Base-by-base conservation (phyloP, 2,797 vertebrate species). In the Argentina silus region DNA sequence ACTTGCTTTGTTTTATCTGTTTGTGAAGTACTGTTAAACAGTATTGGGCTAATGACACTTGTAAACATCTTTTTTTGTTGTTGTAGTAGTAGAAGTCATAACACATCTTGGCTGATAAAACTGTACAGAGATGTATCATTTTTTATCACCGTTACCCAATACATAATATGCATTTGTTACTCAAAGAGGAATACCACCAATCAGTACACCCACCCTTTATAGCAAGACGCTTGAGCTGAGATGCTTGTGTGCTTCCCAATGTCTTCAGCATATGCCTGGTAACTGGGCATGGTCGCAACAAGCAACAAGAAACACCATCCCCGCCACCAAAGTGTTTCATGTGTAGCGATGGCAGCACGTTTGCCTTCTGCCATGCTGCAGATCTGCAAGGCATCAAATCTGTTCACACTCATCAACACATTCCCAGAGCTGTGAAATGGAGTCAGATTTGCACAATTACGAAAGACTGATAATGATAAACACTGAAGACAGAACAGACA, bases 361-460 rank as follows among this genome's bases (percentile, higher is more conserved):
- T 51, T 36, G 69, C 80, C 83, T 81, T 81, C 78, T 85, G 82
- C 81, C 78, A 3, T 1, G 15, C 79, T 7, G 19, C 67, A 51
- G 19, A 0, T 65, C 56, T 45, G 77, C 43, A 21, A 53, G 65
- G 42, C 15, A 11, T 17, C 70, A 72, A 83, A 83, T 80, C 85
- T 89, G 83, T 86, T 89, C 73, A 3, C 84, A 53, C 80, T 89
- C 85, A 83, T 89, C 83, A 78, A 88, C 88, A 88, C 86, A 67
- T 78, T 27, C 73, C 73, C 67, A 6, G 85, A 86, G 83, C 81
- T 83, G 84, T 72, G 86, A 88, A 15, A 83, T 23, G 23, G 60
- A 72, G 23, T 19, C 27, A 36, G 43, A 59, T 27, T 45, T 57
- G 70, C 44, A 23, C 43, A 51, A 27, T 53, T 9, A 7, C 4